Percentiles rank a stretch among this genome's conserved stretches.
Evolutionary conservation across 2,113 vertebrate genomes (phyloP).

Genomic region (Corythornis vintsioides): DNA sequence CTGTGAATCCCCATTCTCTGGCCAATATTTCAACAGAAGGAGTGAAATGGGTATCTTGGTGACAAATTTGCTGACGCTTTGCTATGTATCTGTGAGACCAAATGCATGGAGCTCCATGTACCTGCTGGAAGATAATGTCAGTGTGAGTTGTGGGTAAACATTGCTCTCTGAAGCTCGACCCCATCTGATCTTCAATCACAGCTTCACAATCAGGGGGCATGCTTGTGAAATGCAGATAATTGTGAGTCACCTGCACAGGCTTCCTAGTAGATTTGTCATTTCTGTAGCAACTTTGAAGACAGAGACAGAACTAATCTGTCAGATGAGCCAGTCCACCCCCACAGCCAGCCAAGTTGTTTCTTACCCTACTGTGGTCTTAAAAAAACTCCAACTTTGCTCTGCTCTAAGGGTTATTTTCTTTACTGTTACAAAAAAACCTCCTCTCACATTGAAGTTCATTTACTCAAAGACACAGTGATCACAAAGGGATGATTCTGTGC

Average conservation of each 20-base stretch:
- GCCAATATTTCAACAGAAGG: background rate
- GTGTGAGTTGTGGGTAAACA: background rate
- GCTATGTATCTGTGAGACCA: background rate
- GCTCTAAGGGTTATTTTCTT: background rate
- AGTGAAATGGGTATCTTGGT: background rate
- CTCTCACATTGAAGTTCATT: background rate
- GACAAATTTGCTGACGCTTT: background rate
- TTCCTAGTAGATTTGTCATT: background rate
- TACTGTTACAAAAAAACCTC: background rate
- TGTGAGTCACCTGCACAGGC: background rate
- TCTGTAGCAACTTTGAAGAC: background rate
- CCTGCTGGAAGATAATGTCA: background rate
- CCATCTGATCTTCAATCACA: background rate
- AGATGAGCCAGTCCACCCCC: constrained; percentile 1
- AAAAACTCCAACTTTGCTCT: background rate
- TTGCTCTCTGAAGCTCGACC: background rate
- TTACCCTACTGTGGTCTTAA: background rate
- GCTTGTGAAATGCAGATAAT: background rate
- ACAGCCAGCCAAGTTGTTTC: background rate
- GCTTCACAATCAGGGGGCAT: fast-evolving
- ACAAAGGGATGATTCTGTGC: background rate
- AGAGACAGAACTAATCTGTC: background rate
- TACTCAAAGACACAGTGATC: background rate
- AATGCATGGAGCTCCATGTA: background rate
- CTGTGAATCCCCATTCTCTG: background rate